phyloP scores from a whole-genome alignment of 2,797 vertebrate species.

The Prionace glauca region DNA sequence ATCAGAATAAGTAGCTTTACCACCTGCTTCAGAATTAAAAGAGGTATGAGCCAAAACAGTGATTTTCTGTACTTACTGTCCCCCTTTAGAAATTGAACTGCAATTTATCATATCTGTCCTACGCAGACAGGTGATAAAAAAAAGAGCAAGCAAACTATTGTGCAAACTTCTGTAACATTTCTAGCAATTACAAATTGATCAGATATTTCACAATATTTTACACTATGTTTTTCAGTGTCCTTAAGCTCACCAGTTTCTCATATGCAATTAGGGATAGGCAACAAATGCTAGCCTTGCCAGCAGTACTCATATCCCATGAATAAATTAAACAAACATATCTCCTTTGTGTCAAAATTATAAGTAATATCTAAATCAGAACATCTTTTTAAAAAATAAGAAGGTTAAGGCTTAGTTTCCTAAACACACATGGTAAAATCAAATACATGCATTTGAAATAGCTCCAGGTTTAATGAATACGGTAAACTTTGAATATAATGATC shows the following conservation, averaged over 20 bases:
- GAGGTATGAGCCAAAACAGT: neutral
- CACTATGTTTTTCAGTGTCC: neutral
- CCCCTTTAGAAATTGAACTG: neutral
- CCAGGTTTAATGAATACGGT: neutral
- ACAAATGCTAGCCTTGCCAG: neutral
- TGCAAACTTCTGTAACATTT: neutral
- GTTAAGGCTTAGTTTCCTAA: neutral
- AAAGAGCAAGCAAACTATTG: neutral
- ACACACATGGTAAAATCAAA: neutral
- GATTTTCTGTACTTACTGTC: neutral
- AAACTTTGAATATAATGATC: neutral
- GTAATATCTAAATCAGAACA: neutral
- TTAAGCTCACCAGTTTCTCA: neutral
- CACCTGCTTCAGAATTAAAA: neutral
- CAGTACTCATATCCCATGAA: neutral
- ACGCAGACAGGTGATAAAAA: neutral
- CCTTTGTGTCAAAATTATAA: neutral
- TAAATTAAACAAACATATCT: neutral
- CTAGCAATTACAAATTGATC: neutral
- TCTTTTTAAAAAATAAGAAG: neutral
- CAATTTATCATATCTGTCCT: neutral
- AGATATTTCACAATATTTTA: neutral
- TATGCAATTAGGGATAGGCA: neutral
- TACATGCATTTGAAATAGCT: neutral
- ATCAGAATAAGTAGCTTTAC: neutral